Percentiles rank a stretch among this genome's conserved stretches.
phyloP scores from a whole-genome alignment of 2,797 vertebrate species.

The Cryptoblepharus egeriae region DNA sequence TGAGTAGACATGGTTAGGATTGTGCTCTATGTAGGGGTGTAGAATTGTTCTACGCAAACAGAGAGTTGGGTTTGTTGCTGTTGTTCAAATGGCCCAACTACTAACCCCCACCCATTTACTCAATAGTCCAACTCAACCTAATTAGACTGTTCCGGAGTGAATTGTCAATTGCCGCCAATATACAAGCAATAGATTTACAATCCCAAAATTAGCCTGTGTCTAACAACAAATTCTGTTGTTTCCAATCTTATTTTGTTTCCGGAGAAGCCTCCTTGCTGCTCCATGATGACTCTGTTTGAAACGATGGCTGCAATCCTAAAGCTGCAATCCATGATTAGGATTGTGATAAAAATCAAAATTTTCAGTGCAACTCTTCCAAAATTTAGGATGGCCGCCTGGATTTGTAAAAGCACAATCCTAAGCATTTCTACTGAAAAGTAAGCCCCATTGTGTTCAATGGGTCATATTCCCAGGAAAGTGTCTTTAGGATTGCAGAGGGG shows the following conservation, averaged over 20 bases:
- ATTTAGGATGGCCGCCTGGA: background rate
- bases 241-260: background rate
- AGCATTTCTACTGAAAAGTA: too few species aligned
- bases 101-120: slow-evolving; percentile 8
- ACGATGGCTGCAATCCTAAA: too few species aligned
- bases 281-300: background rate
- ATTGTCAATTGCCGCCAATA: slow-evolving; percentile 30
- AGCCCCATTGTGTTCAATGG: too few species aligned
- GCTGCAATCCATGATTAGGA: too few species aligned
- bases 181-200: slow-evolving; percentile 32
- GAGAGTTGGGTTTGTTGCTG: background rate
- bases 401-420: too few species aligned
- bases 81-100: slow-evolving; percentile 15
- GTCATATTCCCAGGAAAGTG: too few species aligned
- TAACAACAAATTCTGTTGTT: background rate
- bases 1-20: too few species aligned
- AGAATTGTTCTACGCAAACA: background rate
- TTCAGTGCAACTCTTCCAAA: background rate
- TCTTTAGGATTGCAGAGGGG: too few species aligned
- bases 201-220: slow-evolving; percentile 24
- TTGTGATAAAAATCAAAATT: too few species aligned
- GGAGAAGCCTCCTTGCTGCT: background rate
- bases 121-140: slow-evolving; percentile 1
- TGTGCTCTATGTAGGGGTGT: background rate
- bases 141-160: slow-evolving; percentile 29